Evolutionary conservation across 2,888 invertebrate genomes (phyloP), one percentile per base, ranked within the genome.

Genomic region (Zygothrica quintamaculata): DNA sequence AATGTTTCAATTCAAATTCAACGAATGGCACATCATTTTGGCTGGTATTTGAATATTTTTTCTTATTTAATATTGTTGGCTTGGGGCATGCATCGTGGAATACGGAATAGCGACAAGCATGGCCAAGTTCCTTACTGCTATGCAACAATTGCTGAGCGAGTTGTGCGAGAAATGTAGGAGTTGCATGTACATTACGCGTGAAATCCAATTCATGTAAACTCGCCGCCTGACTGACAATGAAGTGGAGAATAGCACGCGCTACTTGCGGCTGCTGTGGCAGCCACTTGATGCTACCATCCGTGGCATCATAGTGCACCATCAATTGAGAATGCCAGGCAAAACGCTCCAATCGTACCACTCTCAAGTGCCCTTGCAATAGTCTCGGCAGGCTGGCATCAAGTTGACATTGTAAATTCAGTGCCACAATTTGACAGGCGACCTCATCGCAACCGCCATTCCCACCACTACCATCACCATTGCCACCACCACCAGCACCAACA

Each of bases 151-250:
- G 65, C 50, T 67, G 55, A 15, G 18, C 31, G 6, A 79, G 80
- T 12, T 74, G 56, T 7, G 67, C 36, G 1, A 80, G 57, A 57
- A 87, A 80, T 53, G 77, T 66, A 66, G 85, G 72, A 43, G 84
- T 77, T 60, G 72, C 84, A 58, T 78, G 78, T 12, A 73, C 68
- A 75, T 86, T 84, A 31, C 71, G 68, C 59, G 66, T 81, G 31
- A 84, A 80, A 73, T 86, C 87, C 62, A 84, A 66, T 77, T 81
- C 67, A 65, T 57, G 53, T 71, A 84, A 52, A 56, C 66, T 72
- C 5, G n/a, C 34, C 46, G 67, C 52, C 56, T 86, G 84, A 25
- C 50, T 50, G 65, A 55, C 69, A 53, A 84, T 55, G 22, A 84
- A 84, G 36, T 64, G 59, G 11, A 74, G 65, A 29, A 84, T 40